Conservation (phyloP, 2,113 vertebrate species). For the Ardeotis arabs region DNA sequence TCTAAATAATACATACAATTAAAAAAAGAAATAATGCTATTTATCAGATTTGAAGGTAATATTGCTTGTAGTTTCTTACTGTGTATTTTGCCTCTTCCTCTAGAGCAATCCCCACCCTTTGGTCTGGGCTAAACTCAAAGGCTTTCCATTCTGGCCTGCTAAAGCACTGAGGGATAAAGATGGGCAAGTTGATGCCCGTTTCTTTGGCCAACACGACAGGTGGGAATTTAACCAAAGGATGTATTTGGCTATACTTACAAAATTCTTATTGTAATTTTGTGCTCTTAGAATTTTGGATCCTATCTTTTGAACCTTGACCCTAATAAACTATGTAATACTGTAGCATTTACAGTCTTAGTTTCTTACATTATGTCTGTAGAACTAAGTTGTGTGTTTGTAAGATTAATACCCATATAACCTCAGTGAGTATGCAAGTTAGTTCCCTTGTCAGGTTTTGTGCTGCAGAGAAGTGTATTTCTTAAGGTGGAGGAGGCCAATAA, state of each 20-base stretch:
- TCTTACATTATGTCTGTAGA: not conserved
- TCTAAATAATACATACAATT: not conserved
- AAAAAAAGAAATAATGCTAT: not conserved
- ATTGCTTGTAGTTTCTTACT: constrained; percentile 1
- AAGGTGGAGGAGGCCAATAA: not conserved
- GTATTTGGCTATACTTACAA: not conserved
- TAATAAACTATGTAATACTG: not conserved
- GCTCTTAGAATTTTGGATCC: not conserved
- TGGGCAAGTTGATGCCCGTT: constrained; percentile 95
- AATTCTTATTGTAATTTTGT: not conserved
- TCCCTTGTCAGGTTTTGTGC: not conserved
- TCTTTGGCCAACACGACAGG: constrained; percentile 99
- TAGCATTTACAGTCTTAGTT: not conserved
- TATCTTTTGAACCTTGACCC: not conserved
- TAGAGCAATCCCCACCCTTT: constrained; percentile 97
- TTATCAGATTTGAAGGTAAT: not conserved
- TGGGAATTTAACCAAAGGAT: constrained; percentile 59
- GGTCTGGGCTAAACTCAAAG: constrained; percentile 98
- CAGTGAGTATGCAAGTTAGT: not conserved
- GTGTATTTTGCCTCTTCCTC: constrained; percentile 61
- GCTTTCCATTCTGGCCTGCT: constrained; percentile 98
- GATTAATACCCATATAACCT: not conserved
- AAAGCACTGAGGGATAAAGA: constrained; percentile 98
- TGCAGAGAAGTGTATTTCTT: not conserved
- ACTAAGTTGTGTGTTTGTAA: not conserved